These are phyloP conservation scores for Xiphophorus hellerii DNA, from an alignment of 2,113 vertebrate species.

Conservation along the genomic window DNA sequence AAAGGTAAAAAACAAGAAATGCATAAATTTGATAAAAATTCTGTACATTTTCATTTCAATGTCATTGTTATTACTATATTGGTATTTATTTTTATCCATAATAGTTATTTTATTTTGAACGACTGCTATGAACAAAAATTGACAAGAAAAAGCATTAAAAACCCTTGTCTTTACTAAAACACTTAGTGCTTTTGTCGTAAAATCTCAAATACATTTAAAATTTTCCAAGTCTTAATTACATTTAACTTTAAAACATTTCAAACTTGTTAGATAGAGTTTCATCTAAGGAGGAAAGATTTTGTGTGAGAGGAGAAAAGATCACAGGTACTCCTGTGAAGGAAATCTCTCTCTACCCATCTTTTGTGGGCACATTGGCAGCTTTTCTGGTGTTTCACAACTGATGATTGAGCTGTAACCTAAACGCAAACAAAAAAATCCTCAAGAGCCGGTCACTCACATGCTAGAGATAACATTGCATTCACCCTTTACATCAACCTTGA, in stretches of 20 bases:
- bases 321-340: neutral
- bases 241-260: neutral
- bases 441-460: slow-evolving; percentile 11
- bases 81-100: too few relatives aligned
- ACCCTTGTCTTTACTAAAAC: neutral
- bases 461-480: slow-evolving; percentile 21
- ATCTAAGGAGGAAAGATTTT: neutral
- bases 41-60: too few relatives aligned
- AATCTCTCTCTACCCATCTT: neutral
- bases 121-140: too few relatives aligned
- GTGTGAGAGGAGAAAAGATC: neutral
- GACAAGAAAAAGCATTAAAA: neutral
- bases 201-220: neutral
- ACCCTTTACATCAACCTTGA: slow-evolving; percentile 49
- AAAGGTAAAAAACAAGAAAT: too few relatives aligned
- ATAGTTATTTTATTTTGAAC: too few relatives aligned
- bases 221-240: neutral
- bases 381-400: slow-evolving; percentile 10
- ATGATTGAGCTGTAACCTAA: slow-evolving; percentile 38
- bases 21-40: too few relatives aligned
- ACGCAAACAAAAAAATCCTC: slow-evolving; percentile 47
- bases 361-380: slow-evolving; percentile 18
- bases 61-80: too few relatives aligned
- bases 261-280: neutral
- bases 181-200: neutral